These are phyloP conservation scores for Cyprinella venusta DNA, from an alignment of 2,797 vertebrate species.

Conservation along the genomic window DNA sequence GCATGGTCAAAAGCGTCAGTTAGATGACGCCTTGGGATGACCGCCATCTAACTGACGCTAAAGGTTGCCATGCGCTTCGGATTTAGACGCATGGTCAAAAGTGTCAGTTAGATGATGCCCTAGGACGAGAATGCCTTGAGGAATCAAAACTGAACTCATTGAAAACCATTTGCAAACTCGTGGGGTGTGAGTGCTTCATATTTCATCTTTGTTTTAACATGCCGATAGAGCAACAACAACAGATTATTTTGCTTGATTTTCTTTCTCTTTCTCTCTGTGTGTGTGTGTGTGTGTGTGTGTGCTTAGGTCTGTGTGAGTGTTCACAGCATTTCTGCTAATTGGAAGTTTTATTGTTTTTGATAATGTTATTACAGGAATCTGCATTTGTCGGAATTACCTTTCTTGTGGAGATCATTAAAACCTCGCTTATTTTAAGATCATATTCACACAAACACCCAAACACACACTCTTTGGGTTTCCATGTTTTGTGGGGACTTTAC, in stretches of 20 bases:
- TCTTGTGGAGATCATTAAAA: not conserved
- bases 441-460: constrained; percentile 6
- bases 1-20: too few species aligned
- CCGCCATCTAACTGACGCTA: too few species aligned
- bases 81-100: too few species aligned
- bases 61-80: too few species aligned
- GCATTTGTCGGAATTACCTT: not conserved
- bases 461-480: not conserved
- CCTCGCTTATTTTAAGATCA: not conserved
- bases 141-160: not conserved
- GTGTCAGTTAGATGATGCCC: too few species aligned
- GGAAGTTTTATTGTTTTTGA: not conserved
- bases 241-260: not conserved
- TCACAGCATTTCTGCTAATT: not conserved
- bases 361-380: constrained; percentile 18
- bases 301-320: not conserved
- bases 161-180: constrained; percentile 1
- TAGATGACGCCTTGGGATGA: too few species aligned
- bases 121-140: too few species aligned
- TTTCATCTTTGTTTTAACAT: not conserved
- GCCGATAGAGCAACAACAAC: not conserved
- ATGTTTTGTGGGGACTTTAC: not conserved
- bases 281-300: not conserved
- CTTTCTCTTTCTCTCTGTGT: too few species aligned
- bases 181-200: not conserved